Conservation (phyloP, 2,797 vertebrate genomes). For the Aulostomus chinensis region DNA sequence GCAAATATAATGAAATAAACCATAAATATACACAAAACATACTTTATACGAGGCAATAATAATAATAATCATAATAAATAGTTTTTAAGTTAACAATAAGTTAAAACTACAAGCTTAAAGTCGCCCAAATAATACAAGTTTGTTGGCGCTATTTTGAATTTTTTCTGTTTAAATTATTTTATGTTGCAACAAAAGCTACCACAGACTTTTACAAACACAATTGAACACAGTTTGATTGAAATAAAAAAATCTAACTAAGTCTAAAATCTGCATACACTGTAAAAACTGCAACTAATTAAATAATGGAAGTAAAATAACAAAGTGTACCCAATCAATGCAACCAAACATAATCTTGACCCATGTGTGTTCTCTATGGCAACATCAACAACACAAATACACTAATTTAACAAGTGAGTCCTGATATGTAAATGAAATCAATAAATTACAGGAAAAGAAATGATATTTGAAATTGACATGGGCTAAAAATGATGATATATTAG, state of each 20-base stretch:
- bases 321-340: slow-evolving; percentile 84
- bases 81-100: slow-evolving; percentile 99
- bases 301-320: slow-evolving; percentile 82
- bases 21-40: slow-evolving; percentile 98
- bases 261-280: slow-evolving; percentile 88
- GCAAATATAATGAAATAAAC: slow-evolving; percentile 95
- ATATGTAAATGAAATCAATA: slow-evolving; percentile 86
- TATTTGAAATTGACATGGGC: slow-evolving; percentile 84
- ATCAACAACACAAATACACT: slow-evolving; percentile 88
- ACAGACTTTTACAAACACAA: slow-evolving; percentile 96
- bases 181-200: slow-evolving; percentile 96
- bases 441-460: slow-evolving; percentile 82
- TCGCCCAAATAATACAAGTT: slow-evolving; percentile 97
- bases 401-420: slow-evolving; percentile 85
- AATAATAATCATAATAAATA: slow-evolving; percentile 86
- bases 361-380: slow-evolving; percentile 87
- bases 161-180: slow-evolving; percentile 89
- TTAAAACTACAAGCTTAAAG: slow-evolving; percentile 99
- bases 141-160: slow-evolving; percentile 93
- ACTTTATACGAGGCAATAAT: slow-evolving; percentile 92
- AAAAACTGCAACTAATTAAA: slow-evolving; percentile 89
- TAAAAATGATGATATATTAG: slow-evolving; percentile 86
- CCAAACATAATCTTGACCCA: slow-evolving; percentile 83
- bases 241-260: slow-evolving; percentile 89
- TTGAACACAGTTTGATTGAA: slow-evolving; percentile 92